These are phyloP conservation scores for Lytechinus pictus DNA, from an alignment of 35 echinoderm and acorn worm genomes.

Conservation along the genomic window DNA sequence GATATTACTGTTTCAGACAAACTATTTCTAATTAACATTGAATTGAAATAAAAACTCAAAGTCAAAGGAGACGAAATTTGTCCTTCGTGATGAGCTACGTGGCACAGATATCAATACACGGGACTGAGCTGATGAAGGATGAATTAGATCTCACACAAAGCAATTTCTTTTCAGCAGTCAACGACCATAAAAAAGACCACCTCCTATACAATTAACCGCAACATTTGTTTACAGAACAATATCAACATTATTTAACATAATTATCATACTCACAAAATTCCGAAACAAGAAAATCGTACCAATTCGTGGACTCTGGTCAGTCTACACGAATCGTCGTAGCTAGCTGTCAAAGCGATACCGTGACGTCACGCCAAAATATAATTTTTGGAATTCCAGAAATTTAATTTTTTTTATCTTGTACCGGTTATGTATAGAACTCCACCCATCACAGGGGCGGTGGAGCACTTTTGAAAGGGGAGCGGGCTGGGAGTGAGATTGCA, in stretches of 20 bases:
- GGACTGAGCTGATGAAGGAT: neutral
- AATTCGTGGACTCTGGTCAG: conserved; percentile 48
- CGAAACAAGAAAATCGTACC: neutral
- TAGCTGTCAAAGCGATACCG: too few species aligned
- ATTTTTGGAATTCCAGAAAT: conserved; percentile 6
- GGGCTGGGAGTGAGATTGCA: too few species aligned
- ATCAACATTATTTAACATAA: neutral
- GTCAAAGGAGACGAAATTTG: too few species aligned
- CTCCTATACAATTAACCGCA: neutral
- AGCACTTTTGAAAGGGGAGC: too few species aligned
- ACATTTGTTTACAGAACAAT: too few species aligned
- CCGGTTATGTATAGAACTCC: neutral
- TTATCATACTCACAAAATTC: neutral
- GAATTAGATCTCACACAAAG: too few species aligned
- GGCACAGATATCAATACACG: neutral
- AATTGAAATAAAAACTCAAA: too few species aligned
- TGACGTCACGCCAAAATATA: neutral
- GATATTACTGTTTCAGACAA: too few species aligned
- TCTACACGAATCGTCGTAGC: neutral
- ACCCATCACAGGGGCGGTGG: too few species aligned
- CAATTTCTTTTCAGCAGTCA: neutral
- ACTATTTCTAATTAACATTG: too few species aligned
- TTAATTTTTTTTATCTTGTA: neutral
- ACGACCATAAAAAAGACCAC: neutral
- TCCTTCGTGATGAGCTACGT: too few species aligned